Evolutionary conservation across 2,113 vertebrate genomes (phyloP), one percentile per base, ranked within the genome.

Genomic region (Nothocercus nigrocapillus): DNA sequence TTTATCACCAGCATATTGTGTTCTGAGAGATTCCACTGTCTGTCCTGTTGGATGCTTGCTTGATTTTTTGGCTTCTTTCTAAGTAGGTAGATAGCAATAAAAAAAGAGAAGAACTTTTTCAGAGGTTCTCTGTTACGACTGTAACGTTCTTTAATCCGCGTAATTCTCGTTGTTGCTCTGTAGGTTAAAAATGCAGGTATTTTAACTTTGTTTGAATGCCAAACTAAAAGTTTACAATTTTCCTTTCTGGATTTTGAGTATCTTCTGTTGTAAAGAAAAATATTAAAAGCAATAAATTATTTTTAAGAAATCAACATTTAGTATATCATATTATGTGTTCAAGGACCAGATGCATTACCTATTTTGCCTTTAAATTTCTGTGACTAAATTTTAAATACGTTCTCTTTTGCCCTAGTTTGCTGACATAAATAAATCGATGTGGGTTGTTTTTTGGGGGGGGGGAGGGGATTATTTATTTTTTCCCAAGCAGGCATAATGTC

Each of bases 271-370:
- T 99, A 98, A 98, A 99, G 97, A 97, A 98, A 97, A 98, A 97
- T 98, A 98, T 99, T 98, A 98, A 99, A 98, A 99, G 99, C 99
- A 99, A 99, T 99, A 99, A 99, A 99, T 99, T 99, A 99, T 99
- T 99, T 99, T 99, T 99, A 98, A 99, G 98, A 98, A 99, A 99
- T 98, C 98, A 97, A 96, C 97, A 98, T 99, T 99, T 99, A 99
- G 98, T 99, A 99, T 97, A 98, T 99, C 98, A 98, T 98, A 98
- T 98, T 98, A 98, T 99, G 98, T 98, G 98, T 98, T 98, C 98
- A 98, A 98, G 98, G 98, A 99, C 98, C 97, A 98, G 98, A 98
- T 97, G 97, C 96, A 98, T 98, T 99, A 98, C 98, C 98, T 98
- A 98, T 98, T 98, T 98, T 99, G 97, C 98, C 99, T 98, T 98